phyloP scores from a whole-genome alignment of 2,888 invertebrate genomes.

The Diachrysia chrysitis region DNA sequence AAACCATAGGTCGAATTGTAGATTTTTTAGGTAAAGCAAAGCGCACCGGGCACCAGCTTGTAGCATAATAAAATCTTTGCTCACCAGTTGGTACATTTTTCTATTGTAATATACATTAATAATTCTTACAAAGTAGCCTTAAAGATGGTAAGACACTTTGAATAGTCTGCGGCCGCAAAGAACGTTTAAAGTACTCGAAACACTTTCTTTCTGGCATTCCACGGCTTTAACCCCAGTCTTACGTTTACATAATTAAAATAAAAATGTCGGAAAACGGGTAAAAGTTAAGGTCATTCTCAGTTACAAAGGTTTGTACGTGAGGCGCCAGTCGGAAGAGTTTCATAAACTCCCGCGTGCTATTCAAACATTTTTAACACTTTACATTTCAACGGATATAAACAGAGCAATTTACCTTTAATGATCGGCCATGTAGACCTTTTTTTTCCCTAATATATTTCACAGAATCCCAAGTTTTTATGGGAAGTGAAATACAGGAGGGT shows the following conservation, averaged over 20 bases:
- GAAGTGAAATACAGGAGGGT: conserved; percentile 82
- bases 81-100: no score
- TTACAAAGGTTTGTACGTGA: conserved; percentile 50
- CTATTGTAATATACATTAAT: neutral
- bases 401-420: conserved; percentile 85
- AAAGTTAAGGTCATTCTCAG: conserved; percentile 45
- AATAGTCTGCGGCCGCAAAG: conserved; percentile 35
- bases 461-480: conserved; percentile 84
- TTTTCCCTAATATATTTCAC: conserved; percentile 82
- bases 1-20: no score
- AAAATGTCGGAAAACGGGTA: conserved; percentile 47
- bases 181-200: conserved; percentile 42
- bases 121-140: conserved; percentile 21
- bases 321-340: conserved; percentile 54
- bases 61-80: no score
- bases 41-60: no score
- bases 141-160: conserved; percentile 41
- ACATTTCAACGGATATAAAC: conserved; percentile 82
- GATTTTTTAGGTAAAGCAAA: no score
- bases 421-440: conserved; percentile 82
- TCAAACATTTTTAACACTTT: conserved; percentile 77
- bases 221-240: conserved; percentile 18
- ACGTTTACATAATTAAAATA: conserved; percentile 57
- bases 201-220: conserved; percentile 25
- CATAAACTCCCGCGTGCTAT: conserved; percentile 67